Evolutionary conservation across 2,888 invertebrate genomes (phyloP), one percentile per base, ranked within the genome.

Genomic region (Leucozona laternaria): DNA sequence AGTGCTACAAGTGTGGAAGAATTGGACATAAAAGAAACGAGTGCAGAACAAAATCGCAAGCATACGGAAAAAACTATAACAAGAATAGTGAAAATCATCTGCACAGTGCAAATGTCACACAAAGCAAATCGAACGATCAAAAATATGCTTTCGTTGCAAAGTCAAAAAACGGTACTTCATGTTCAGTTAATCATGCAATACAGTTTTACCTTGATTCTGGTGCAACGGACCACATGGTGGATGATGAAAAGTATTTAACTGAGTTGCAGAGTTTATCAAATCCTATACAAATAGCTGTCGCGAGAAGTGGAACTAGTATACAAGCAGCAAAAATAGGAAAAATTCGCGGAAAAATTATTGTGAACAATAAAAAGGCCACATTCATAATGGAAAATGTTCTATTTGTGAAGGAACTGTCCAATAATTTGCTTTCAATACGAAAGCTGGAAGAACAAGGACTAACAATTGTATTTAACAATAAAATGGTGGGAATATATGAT

Each of bases 151-250:
- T 64, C 13, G 4, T 64, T 31, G 64, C 48, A 17, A n/a, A 64
- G 31, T 64, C 48, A 25, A 37, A 20, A 20, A 45, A 20, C 34
- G 34, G 34, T 34, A 17, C 17, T 17, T 45, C 17, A n/a, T 20
- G n/a, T 2, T 7, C 45, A 45, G 45, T 8, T 45, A 45, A 45
- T 2, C n/a, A 3, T 20, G 8, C 5, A 31, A 48, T 45, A 48
- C 11, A 28, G 15, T 25, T 64, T 37, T 48, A 48, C 15, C 22
- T 62, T 17, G 48, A 64, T 5, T 64, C 64, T n/a, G 64, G 48
- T 31, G 64, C 48, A 62, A 62, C 64, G 31, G 64, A 64, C 10
- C 64, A 64, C n/a, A 64, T 64, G 25, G 48, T 50, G 17, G 13
- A 48, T 8, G n/a, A 34, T 48, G 43, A 48, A 66, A 66, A n/a